A percentile compares a stretch with the other conserved stretches of the same genome.
Conservation (phyloP, 2,113 vertebrate genomes). For the Cololabis saira region DNA sequence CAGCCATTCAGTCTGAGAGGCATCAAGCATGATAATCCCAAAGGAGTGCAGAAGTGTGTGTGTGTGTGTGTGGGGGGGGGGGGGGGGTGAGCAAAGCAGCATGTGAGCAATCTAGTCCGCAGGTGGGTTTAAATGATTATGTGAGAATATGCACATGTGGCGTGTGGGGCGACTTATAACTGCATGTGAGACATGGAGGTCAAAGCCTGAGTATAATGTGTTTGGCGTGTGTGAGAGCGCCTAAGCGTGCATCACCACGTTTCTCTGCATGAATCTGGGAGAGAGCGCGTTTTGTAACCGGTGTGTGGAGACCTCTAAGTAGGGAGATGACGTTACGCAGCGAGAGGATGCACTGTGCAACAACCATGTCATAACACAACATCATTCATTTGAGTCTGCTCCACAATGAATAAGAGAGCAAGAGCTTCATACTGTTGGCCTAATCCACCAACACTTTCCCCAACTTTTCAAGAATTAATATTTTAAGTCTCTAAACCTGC, state of each 20-base stretch:
- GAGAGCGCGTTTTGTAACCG: conserved; percentile 1
- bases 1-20: conserved; percentile 71
- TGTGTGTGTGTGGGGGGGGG: too few relatives aligned
- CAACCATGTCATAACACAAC: conserved; percentile 3
- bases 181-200: conserved; percentile 21
- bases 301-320: conserved; percentile 23
- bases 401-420: conserved; percentile 1
- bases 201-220: conserved; percentile 30
- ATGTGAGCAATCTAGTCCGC: conserved; percentile 28
- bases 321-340: conserved; percentile 15
- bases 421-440: conserved; percentile 26
- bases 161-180: conserved; percentile 21
- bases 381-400: conserved; percentile 19
- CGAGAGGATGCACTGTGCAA: conserved; percentile 17
- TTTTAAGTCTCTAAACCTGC: conserved; percentile 58
- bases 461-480: conserved; percentile 58
- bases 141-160: conserved; percentile 24
- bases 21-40: conserved; percentile 65
- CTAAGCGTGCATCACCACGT: not conserved
- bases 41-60: conserved; percentile 42
- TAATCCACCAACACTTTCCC: conserved; percentile 55
- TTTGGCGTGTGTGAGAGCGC: conserved; percentile 6
- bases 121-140: conserved; percentile 39
- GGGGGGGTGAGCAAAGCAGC: conserved; percentile 1
- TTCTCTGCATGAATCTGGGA: conserved; percentile 24